Base-by-base conservation (phyloP, 2,113 vertebrate genomes). In the Choloepus hoffmanni region DNA sequence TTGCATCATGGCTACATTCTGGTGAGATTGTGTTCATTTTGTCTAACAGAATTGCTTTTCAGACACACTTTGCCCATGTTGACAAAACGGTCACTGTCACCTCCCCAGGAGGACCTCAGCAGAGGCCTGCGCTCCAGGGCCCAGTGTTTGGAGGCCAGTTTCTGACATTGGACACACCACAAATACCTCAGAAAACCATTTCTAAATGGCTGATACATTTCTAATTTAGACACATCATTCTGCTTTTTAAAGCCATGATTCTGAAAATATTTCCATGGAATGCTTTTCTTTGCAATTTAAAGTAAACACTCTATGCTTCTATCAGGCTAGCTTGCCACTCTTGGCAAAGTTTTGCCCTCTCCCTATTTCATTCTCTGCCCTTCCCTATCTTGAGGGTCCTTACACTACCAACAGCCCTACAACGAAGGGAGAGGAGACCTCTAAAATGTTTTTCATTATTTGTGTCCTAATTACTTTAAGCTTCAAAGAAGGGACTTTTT, bases 1-100 rank as follows among this genome's bases (percentile, higher is more conserved):
- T 85, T 85, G 53, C 62, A 85, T 85, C 55, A 67, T 85, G 23
- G 5, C 12, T 74, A n/a, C 63, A 74, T 79, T 96, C 92, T 95
- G 24, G 40, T 28, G 73, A 11, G 53, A 15, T 55, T 92, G 85
- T 62, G 40, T 43, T 90, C 18, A 23, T 65, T 67, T 72, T 74
- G 53, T 2, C 53, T 68, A 93, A 36, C 53, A 92, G 48, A 76
- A 24, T 74, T 58, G 23, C 85, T 84, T 94, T 83, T 40, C 30
- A 91, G 82, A 76, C 14, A 43, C 7, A 85, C 24, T 18, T 55
- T 90, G 14, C 13, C 14, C 48, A 26, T 28, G 68, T 63, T 53
- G 62, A 83, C 26, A 78, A 45, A 24, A 77, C 3, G 28, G 21
- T 63, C 26, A 70, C 40, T 55, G 33, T 78, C 33, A 79, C 24